Conservation (phyloP, 2,113 vertebrate species). For the Danionella cerebrum region DNA sequence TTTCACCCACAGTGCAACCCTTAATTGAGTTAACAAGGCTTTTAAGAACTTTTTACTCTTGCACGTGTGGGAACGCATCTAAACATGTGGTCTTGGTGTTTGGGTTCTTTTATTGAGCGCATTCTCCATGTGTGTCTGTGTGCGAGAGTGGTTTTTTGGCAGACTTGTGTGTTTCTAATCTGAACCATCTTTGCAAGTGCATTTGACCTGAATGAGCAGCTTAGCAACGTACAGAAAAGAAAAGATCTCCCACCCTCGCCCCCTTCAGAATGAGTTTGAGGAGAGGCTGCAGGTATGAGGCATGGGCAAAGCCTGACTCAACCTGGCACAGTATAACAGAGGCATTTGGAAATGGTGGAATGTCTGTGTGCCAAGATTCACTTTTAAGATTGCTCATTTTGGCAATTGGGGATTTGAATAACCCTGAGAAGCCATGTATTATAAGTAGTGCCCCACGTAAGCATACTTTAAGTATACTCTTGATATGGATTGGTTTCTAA, state of each 20-base stretch:
- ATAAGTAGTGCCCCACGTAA: no score
- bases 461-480: no score
- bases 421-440: neutral
- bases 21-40: neutral
- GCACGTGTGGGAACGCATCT: neutral
- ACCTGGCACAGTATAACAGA: conserved; percentile 22
- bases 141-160: neutral
- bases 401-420: neutral
- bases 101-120: neutral
- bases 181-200: conserved; percentile 44
- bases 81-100: neutral
- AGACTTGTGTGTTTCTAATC: conserved; percentile 42
- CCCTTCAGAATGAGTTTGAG: neutral
- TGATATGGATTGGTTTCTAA: no score
- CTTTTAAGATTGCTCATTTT: neutral
- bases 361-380: neutral
- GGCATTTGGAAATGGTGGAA: conserved; percentile 11
- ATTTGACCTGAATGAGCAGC: conserved; percentile 53
- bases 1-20: neutral
- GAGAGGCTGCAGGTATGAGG: neutral
- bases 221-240: conserved; percentile 35
- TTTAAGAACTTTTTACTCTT: neutral
- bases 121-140: neutral
- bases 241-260: conserved; percentile 10
- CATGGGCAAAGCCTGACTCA: neutral